Evolutionary conservation across 2,113 vertebrate species (phyloP), one percentile per base, ranked within the genome.

Genomic region (Colaptes auratus): DNA sequence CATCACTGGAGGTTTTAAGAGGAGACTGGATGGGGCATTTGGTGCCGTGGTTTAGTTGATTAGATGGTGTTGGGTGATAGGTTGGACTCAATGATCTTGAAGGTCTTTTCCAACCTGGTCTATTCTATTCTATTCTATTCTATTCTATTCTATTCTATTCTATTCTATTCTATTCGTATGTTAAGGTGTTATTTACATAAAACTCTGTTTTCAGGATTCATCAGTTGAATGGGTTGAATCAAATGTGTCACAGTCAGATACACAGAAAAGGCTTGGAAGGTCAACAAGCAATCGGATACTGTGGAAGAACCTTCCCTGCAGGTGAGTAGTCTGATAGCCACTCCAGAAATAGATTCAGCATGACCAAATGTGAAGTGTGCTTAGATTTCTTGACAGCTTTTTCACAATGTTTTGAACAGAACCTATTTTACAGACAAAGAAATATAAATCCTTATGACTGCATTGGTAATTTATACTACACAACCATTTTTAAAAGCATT

Each of bases 151-250:
- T 39, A 39, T 39, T 39, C 39, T 39, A 39, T 39, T 39, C 39
- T 39, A 39, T 10, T 39, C 39, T 39, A 39, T 10, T 39, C 39
- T 39, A 39, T 10, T 11, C 10, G 10, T 31, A 28, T 28, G 19
- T 70, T 70, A 83, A 33, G 3, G 6, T 89, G n/a, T 44, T 84
- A 42, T 53, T 93, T 56, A 65, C 23, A 44, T 75, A 74, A 50
- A 82, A 78, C 39, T 82, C 9, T 79, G 1, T n/a, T 64, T 86
- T 82, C 96, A 99, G 99, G 98, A 97, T 92, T 99, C 98, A 18
- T 98, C 95, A 67, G 97, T 98, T 4, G 98, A 99, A 60, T 99
- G 99, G 99, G 98, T 99, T 95, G 99, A 99, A 74, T 98, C 98
- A 87, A 88, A 85, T 74, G 67, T 89, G 18, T 69, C 79, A 6